A percentile compares a stretch with the other conserved stretches of the same genome.
These are phyloP conservation scores for Conistra vaccinii DNA, from an alignment of 2,888 invertebrate genomes.

Conservation along the genomic window DNA sequence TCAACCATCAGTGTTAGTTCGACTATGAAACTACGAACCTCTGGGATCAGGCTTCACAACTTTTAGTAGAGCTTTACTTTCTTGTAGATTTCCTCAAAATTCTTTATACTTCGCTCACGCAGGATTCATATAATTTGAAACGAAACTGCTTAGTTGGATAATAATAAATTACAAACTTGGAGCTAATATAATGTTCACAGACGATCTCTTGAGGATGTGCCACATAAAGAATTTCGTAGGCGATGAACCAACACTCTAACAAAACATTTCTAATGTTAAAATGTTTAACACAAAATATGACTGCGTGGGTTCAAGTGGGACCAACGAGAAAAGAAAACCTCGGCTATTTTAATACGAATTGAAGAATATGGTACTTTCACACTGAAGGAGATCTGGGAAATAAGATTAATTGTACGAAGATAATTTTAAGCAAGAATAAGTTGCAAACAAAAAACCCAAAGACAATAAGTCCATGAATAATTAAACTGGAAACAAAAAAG, in stretches of 20 bases:
- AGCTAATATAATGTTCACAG: constrained; percentile 3
- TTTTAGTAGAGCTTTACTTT: no score
- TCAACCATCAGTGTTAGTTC: not conserved
- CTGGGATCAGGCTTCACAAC: not conserved
- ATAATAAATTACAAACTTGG: not conserved
- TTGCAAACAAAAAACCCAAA: not conserved
- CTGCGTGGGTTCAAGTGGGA: constrained; percentile 39
- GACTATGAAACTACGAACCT: not conserved
- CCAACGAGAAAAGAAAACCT: constrained; percentile 9
- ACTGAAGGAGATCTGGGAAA: not conserved
- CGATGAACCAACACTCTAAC: constrained; percentile 38
- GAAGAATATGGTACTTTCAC: constrained; percentile 12
- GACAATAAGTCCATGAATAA: constrained; percentile 18
- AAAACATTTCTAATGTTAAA: constrained; percentile 20
- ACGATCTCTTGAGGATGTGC: constrained; percentile 14
- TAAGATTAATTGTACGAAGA: not conserved
- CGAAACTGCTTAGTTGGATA: not conserved
- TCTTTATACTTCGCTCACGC: not conserved
- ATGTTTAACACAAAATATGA: constrained; percentile 27
- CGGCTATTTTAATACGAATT: not conserved
- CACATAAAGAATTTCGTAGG: constrained; percentile 37
- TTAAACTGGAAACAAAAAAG: constrained; percentile 19
- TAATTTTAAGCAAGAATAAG: not conserved
- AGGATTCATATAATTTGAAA: not conserved
- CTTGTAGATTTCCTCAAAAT: not conserved